Conservation (phyloP, 2,113 vertebrate species). For the human (Homo sapiens) region GRCh38 chr16:47891501-47892000, state of each 20-base stretch:
- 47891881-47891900: not conserved
- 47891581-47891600: not conserved
- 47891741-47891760: not conserved
- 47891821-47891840: not conserved
- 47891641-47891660: not conserved
- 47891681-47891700: not conserved
- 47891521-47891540: not conserved
- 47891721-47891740: not conserved
- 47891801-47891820: not conserved
- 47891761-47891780: not conserved
- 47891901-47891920: not conserved
- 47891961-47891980: conserved; percentile 36
- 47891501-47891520: not conserved
- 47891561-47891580: too few relatives aligned
- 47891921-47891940: not conserved
- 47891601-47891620: fast-evolving
- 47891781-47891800: not conserved
- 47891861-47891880: not conserved
- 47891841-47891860: not conserved
- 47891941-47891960: not conserved
- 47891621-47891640: too few relatives aligned
- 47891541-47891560: not conserved
- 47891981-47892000: not conserved
- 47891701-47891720: not conserved
- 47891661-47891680: not conserved